phyloP scores from a whole-genome alignment of 2,797 vertebrate species.

The Mormyrops boulengeri region DNA sequence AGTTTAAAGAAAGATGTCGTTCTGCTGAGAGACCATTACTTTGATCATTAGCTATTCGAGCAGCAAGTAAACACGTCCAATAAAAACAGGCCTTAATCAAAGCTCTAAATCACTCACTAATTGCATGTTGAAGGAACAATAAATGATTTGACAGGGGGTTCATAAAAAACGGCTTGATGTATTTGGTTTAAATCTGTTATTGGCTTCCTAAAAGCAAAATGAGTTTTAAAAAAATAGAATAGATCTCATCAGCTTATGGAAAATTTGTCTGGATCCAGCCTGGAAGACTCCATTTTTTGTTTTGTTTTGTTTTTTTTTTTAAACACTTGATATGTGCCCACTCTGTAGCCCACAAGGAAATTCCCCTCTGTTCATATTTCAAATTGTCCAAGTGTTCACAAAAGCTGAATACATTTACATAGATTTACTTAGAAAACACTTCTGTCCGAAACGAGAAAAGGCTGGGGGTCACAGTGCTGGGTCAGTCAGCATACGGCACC shows the following conservation, averaged over 20 bases:
- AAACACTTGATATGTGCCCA: not conserved
- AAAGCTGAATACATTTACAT: not conserved
- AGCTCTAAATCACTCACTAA: slow-evolving; percentile 53
- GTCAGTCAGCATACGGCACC: not conserved
- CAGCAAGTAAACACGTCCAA: slow-evolving; percentile 44
- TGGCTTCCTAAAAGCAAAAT: not conserved
- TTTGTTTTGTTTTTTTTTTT: not conserved
- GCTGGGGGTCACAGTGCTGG: not conserved
- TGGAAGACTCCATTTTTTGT: not conserved
- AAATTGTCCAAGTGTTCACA: not conserved
- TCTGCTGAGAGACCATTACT: slow-evolving; percentile 56
- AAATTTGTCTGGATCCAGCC: not conserved
- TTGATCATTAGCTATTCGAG: slow-evolving; percentile 58
- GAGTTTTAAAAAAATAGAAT: not conserved
- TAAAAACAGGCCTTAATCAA: slow-evolving; percentile 54
- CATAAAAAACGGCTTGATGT: not conserved
- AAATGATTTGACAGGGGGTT: slow-evolving; percentile 32
- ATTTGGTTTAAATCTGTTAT: not conserved
- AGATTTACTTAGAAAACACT: not conserved
- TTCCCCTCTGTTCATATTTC: not conserved
- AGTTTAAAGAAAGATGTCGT: slow-evolving; percentile 59
- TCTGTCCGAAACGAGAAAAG: not conserved
- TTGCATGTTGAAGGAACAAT: slow-evolving; percentile 44
- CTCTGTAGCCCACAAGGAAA: not conserved
- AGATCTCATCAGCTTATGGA: not conserved